Evolutionary conservation across 2,113 vertebrate species (phyloP).

Genomic region (Microcebus tavaratra): DNA sequence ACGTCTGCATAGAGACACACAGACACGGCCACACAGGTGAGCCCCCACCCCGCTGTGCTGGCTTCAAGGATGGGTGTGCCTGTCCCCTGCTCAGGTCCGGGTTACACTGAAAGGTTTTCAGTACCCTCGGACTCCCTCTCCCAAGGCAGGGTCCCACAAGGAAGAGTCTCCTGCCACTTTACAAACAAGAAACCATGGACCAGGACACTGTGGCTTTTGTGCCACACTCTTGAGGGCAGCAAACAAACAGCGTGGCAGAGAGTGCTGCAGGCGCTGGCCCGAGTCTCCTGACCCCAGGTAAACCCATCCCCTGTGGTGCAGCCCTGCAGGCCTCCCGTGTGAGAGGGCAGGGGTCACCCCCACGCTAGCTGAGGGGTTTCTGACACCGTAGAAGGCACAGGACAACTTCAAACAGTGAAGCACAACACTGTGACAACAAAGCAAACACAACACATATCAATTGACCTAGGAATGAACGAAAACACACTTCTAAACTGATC

Average conservation of each 20-base stretch:
- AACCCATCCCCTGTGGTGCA: rapidly evolving
- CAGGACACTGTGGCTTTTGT: rapidly evolving
- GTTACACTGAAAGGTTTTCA: neutral
- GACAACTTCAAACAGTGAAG: neutral
- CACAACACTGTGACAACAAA: neutral
- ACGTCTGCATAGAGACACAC: no score
- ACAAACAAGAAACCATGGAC: neutral
- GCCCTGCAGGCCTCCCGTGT: neutral
- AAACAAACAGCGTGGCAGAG: neutral
- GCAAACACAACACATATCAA: rapidly evolving
- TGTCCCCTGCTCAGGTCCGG: neutral
- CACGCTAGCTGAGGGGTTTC: no score
- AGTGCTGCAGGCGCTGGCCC: rapidly evolving
- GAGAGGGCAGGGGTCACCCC: rapidly evolving
- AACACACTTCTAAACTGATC: rapidly evolving
- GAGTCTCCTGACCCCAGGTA: rapidly evolving
- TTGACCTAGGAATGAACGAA: rapidly evolving
- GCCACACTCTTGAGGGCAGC: neutral
- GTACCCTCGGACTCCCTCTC: neutral
- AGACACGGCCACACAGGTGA: rapidly evolving
- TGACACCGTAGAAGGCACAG: neutral
- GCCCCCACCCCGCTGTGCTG: rapidly evolving
- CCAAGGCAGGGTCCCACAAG: neutral
- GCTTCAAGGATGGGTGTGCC: rapidly evolving
- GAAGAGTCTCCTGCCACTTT: neutral